These are phyloP conservation scores for Nibea coibor DNA, from an alignment of 2,113 vertebrate genomes.

Conservation along the genomic window DNA sequence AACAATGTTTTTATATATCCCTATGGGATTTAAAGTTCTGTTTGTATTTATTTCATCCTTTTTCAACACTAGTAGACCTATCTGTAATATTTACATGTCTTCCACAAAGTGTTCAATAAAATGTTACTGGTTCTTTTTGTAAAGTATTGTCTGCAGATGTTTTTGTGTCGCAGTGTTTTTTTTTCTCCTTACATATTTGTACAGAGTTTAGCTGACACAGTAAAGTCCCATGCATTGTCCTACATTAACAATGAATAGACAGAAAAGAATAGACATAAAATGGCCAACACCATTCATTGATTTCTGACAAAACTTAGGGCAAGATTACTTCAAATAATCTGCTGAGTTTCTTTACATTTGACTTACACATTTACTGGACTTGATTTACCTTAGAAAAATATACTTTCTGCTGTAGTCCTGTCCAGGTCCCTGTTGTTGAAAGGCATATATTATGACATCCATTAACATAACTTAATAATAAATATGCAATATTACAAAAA, in stretches of 20 bases:
- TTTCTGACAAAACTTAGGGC: neutral
- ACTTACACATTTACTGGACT: neutral
- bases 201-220: neutral
- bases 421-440: neutral
- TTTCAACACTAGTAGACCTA: conserved; percentile 90
- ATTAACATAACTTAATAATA: neutral
- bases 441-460: neutral
- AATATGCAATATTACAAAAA: neutral
- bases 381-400: neutral
- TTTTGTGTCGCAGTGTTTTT: conserved; percentile 60
- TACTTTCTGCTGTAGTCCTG: neutral
- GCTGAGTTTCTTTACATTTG: neutral
- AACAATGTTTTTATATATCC: conserved; percentile 98
- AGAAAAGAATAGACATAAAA: neutral
- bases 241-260: neutral
- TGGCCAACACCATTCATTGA: neutral
- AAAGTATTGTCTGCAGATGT: conserved; percentile 74
- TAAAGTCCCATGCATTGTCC: neutral
- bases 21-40: conserved; percentile 93
- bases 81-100: conserved; percentile 91
- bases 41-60: conserved; percentile 88
- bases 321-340: neutral
- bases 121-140: conserved; percentile 91
- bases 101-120: conserved; percentile 90
- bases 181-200: neutral